These are phyloP conservation scores for Bucorvus abyssinicus DNA, from an alignment of 2,797 vertebrate species.

Conservation along the genomic window DNA sequence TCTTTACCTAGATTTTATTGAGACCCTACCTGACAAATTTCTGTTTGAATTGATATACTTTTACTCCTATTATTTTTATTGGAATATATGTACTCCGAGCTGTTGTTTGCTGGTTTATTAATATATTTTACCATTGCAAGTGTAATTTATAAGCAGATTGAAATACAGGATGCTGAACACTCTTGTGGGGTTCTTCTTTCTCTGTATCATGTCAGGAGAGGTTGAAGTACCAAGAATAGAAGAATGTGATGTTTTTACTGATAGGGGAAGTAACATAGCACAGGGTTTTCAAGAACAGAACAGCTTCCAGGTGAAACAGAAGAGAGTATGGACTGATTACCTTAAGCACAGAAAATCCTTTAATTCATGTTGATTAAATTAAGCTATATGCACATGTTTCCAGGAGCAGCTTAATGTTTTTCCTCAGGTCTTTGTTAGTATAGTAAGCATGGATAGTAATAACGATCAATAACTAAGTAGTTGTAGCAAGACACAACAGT, in stretches of 20 bases:
- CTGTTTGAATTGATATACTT: neutral
- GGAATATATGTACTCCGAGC: neutral
- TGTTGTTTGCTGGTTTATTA: neutral
- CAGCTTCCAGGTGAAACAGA: neutral
- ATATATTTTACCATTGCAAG: neutral
- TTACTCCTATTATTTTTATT: neutral
- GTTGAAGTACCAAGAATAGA: neutral
- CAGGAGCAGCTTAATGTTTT: conserved; percentile 14
- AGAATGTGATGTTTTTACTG: neutral
- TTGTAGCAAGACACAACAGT: neutral
- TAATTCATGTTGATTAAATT: conserved; percentile 40
- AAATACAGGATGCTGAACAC: neutral
- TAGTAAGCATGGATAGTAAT: neutral
- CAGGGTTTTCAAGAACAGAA: neutral
- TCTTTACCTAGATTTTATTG: neutral
- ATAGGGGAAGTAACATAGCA: neutral
- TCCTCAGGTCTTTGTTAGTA: neutral
- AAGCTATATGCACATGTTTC: neutral
- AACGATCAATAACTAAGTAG: neutral
- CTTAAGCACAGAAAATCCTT: conserved; percentile 8
- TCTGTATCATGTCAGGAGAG: neutral
- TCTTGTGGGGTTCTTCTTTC: neutral
- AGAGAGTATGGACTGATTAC: neutral
- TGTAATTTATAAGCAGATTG: neutral
- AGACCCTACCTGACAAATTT: neutral